Evolutionary conservation across 1,140 invertebrate species (phyloP).

Genomic region (Camponotus vicinus): DNA sequence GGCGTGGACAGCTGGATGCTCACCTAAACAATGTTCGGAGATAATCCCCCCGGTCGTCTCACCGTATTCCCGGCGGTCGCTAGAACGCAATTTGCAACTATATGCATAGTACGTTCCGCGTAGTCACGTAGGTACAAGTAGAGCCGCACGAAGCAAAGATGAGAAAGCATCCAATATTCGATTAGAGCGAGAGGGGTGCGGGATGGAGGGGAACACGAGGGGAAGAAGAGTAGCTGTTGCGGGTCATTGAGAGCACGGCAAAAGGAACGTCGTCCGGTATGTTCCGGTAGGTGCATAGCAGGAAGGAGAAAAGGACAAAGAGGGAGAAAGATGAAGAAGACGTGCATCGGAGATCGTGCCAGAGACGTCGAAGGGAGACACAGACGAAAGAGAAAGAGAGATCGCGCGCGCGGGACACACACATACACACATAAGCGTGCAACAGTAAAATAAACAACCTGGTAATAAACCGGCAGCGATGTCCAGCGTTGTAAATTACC

Average conservation of each 20-base stretch:
- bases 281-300: conserved; percentile 67
- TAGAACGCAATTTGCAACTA: conserved; percentile 59
- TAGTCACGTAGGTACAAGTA: conserved; percentile 29
- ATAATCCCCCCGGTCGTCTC: conserved; percentile 52
- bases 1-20: conserved; percentile 17
- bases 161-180: conserved; percentile 64
- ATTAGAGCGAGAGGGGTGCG: conserved; percentile 48
- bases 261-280: conserved; percentile 62
- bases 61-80: conserved; percentile 46
- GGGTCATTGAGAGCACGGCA: conserved; percentile 66
- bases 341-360: conserved; percentile 3
- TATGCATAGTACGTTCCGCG: conserved; percentile 44
- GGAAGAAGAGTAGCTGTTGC: conserved; percentile 52
- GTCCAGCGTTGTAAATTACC: conserved; percentile 84
- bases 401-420: neutral
- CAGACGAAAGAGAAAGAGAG: conserved; percentile 21
- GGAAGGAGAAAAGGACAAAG: conserved; percentile 23
- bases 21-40: conserved; percentile 62
- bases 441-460: conserved; percentile 83
- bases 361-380: conserved; percentile 41
- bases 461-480: conserved; percentile 83
- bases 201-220: conserved; percentile 23
- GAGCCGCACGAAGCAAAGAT: conserved; percentile 55
- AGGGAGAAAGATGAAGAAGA: conserved; percentile 37
- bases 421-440: conserved; percentile 67